Conservation (phyloP, 2,113 vertebrate species). For the Chaenocephalus aceratus region DNA sequence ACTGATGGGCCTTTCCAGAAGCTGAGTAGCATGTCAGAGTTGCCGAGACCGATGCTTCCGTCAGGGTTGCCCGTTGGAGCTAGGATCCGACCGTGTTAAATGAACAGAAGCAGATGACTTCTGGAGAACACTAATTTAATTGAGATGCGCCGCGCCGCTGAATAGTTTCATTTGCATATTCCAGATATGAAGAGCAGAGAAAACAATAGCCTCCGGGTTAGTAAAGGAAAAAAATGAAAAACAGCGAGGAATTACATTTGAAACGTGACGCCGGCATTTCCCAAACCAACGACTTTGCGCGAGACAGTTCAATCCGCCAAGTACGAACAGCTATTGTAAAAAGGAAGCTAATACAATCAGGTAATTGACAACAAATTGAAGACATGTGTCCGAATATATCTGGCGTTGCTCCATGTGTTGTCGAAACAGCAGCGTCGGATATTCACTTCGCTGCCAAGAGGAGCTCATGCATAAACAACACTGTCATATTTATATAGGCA, state of each 20-base stretch:
- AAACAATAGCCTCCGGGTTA: slow-evolving; percentile 9
- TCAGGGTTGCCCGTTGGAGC: slow-evolving; percentile 39
- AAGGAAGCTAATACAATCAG: slow-evolving; percentile 35
- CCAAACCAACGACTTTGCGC: slow-evolving; percentile 13
- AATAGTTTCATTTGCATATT: slow-evolving; percentile 39
- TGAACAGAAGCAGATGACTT: slow-evolving; percentile 30
- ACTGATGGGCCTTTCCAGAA: slow-evolving; percentile 58
- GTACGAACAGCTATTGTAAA: slow-evolving; percentile 4
- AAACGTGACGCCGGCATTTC: slow-evolving; percentile 33
- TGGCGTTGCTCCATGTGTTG: slow-evolving; percentile 49
- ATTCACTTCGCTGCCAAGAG: slow-evolving; percentile 64
- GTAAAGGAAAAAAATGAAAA: slow-evolving; percentile 26
- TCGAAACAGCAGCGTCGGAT: slow-evolving; percentile 50
- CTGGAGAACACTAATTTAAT: slow-evolving; percentile 42
- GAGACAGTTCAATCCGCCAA: slow-evolving; percentile 19
- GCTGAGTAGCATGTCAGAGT: slow-evolving; percentile 46
- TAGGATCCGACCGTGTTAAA: slow-evolving; percentile 3
- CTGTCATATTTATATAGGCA: slow-evolving; percentile 75
- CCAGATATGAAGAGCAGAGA: slow-evolving; percentile 1
- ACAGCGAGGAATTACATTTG: background rate
- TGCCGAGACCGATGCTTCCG: slow-evolving; percentile 29
- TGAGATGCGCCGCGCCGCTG: slow-evolving; percentile 21
- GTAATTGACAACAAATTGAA: slow-evolving; percentile 58
- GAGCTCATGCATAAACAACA: slow-evolving; percentile 80
- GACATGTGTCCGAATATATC: slow-evolving; percentile 43